Conservation (phyloP, 2,113 vertebrate genomes). For the Telmatochromis sp. region DNA sequence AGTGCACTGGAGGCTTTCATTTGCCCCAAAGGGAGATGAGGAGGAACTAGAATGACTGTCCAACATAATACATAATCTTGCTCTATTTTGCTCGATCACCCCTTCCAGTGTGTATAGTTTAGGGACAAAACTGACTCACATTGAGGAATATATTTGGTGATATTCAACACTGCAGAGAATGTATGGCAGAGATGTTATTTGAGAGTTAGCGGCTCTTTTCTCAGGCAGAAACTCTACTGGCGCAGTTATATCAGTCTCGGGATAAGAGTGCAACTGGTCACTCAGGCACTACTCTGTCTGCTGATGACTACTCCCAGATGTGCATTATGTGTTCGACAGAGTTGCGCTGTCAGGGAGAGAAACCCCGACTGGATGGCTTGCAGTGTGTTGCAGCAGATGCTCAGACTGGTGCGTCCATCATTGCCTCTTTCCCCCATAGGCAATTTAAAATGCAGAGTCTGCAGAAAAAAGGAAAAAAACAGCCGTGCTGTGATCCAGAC, state of each 20-base stretch:
- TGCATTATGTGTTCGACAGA: constrained; percentile 2
- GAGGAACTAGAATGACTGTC: constrained; percentile 30
- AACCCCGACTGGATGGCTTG: constrained; percentile 10
- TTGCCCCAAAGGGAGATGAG: constrained; percentile 8
- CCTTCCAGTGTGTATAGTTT: not conserved
- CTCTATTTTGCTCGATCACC: constrained; percentile 42
- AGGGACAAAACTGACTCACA: not conserved
- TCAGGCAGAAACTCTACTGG: not conserved
- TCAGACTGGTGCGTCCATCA: constrained; percentile 55
- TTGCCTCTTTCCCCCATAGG: constrained; percentile 10
- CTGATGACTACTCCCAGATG: constrained; percentile 36
- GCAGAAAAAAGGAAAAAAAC: constrained; percentile 26
- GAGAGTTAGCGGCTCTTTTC: not conserved
- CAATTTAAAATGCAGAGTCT: constrained; percentile 40
- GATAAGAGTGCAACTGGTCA: constrained; percentile 5
- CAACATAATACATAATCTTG: constrained; percentile 48
- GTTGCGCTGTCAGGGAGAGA: constrained; percentile 14
- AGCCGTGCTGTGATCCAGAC: constrained; percentile 21
- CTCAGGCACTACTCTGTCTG: constrained; percentile 12
- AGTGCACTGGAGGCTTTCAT: constrained; percentile 18
- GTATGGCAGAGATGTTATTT: not conserved
- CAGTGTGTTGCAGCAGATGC: constrained; percentile 31
- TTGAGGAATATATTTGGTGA: constrained; percentile 3
- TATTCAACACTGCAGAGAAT: constrained; percentile 15
- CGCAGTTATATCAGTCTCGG: constrained; percentile 11